Base-by-base conservation (phyloP, 2,797 vertebrate genomes). In the Coreius guichenoti region DNA sequence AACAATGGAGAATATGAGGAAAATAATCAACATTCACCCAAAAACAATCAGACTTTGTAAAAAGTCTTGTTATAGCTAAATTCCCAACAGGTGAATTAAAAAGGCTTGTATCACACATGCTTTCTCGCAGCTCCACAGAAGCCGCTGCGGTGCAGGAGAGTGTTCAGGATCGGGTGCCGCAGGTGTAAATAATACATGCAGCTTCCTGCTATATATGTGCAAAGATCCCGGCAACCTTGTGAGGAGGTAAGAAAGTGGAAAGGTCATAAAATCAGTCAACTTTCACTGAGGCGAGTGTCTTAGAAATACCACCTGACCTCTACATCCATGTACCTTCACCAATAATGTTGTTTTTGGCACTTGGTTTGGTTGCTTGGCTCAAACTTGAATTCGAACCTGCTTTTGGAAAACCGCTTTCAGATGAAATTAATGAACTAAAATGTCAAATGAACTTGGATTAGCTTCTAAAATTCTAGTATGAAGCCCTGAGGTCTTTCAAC, bases 131-230 rank as follows among this genome's bases (percentile, higher is more conserved):
- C 49, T 29, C 16, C 51, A 12, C 17, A 54, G 33, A 26, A 58
- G 3, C 39, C 2, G 26, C 13, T 16, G 33, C 0, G 47, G 29
- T 43, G 4, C 23, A 56, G 69, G 26, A 73, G 26, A 67, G 31
- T 12, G 12, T 76, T 76, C 56, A 33, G 29, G 26, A 69, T 23
- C 61, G 84, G 68, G 78, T 87, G 73, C 69, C 78, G 76, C 23
- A 31, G 51, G 29, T 69, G 82, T 85, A 61, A 85, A 88, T 88
- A 86, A 80, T 72, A 29, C 54, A 65, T 61, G 6, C 16, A 6
- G 61, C 68, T 54, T 68, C 70, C 36, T 61, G 49, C 78, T 63
- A 26, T 47, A 67, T 0, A 67, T 1, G 14, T 4, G 49, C 23
- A 76, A 72, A 58, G 72, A 78, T 76, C 65, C 68, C 9, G 14